Conservation (phyloP, 2,888 invertebrate species). For the Oegoconia quadripuncta region DNA sequence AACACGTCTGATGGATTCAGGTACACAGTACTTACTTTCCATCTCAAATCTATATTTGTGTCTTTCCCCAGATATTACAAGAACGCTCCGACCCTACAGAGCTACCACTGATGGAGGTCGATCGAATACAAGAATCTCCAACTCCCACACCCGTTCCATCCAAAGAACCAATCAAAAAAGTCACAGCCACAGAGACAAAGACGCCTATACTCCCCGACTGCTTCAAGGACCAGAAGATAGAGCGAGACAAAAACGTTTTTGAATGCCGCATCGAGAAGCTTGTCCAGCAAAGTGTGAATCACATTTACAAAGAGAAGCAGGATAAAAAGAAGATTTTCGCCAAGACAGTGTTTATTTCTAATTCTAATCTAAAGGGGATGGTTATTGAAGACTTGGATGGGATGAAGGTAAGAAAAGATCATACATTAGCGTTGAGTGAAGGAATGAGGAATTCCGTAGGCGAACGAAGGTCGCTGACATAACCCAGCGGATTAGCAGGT, state of each 20-base stretch:
- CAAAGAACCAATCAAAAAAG: constrained; percentile 19
- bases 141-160: no score
- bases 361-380: constrained; percentile 37
- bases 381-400: constrained; percentile 23
- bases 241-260: constrained; percentile 41
- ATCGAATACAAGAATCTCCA: constrained; percentile 33
- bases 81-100: constrained; percentile 46
- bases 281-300: constrained; percentile 65
- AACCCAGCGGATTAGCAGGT: no score
- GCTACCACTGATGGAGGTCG: constrained; percentile 43
- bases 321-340: constrained; percentile 58
- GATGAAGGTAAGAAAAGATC: no score
- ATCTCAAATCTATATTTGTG: no score
- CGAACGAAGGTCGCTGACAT: no score
- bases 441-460: no score
- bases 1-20: no score
- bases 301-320: constrained; percentile 45
- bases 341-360: constrained; percentile 61
- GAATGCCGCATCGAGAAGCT: constrained; percentile 65
- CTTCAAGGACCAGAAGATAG: constrained; percentile 26
- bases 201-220: constrained; percentile 32
- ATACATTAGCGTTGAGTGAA: no score
- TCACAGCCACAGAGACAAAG: constrained; percentile 31
- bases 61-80: constrained; percentile 49
- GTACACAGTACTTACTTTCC: no score